These are phyloP conservation scores for Heloderma charlesbogerti DNA, from an alignment of 2,113 vertebrate species.

Conservation along the genomic window DNA sequence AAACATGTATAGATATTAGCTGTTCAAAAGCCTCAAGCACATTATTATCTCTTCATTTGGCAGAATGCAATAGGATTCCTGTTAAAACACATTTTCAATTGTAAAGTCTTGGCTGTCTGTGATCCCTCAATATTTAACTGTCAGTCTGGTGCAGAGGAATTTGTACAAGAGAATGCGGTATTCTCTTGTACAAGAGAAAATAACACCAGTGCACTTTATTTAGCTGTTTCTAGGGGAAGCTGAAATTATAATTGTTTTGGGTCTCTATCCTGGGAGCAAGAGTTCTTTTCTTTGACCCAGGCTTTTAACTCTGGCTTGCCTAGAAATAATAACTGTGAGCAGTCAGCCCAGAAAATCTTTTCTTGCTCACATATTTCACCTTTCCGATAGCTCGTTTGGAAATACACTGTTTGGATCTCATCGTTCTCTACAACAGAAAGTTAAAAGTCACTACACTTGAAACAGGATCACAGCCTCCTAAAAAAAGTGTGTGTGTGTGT, in stretches of 20 bases:
- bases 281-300: rapidly evolving
- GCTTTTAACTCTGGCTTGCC: neutral
- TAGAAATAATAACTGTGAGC: conserved; percentile 17
- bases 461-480: neutral
- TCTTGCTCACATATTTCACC: neutral
- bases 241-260: conserved; percentile 17
- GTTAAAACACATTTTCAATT: neutral
- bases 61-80: neutral
- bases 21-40: neutral
- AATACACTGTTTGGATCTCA: neutral
- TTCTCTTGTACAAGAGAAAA: no score
- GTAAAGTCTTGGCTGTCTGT: neutral
- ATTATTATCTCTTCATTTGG: neutral
- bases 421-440: neutral
- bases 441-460: neutral
- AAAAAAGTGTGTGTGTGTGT: neutral
- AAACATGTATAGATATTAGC: neutral
- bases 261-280: neutral
- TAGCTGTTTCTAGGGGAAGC: neutral
- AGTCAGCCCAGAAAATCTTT: neutral
- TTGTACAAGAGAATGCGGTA: conserved; percentile 6
- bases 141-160: rapidly evolving
- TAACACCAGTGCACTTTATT: neutral
- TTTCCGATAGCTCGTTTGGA: neutral
- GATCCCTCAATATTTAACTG: neutral